Percentiles rank a stretch among this genome's conserved stretches.
Conservation (phyloP, 2,113 vertebrate genomes). For the Meleagris gallopavo region DNA sequence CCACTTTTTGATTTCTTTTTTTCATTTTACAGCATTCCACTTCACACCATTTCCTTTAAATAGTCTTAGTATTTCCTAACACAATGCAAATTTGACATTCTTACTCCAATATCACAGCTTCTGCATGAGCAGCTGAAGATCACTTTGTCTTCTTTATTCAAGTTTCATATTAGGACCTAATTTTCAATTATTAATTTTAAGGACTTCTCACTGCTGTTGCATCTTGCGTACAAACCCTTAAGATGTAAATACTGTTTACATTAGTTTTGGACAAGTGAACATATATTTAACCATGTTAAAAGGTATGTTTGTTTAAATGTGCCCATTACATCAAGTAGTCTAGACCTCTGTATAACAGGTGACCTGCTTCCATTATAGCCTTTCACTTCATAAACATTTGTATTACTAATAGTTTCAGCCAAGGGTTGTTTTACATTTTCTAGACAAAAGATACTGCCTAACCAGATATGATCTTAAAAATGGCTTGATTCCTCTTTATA, state of each 20-base stretch:
- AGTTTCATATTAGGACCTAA: background rate
- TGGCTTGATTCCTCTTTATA: background rate
- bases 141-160: background rate
- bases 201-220: background rate
- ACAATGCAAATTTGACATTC: background rate
- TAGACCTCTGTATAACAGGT: background rate
- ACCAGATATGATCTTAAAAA: background rate
- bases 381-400: background rate
- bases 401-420: background rate
- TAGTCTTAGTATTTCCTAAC: background rate
- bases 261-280: background rate
- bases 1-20: background rate
- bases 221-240: background rate
- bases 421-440: background rate
- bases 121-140: background rate
- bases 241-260: background rate
- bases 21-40: background rate
- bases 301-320: background rate
- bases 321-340: background rate
- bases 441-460: background rate
- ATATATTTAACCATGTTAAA: background rate
- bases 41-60: background rate
- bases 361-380: background rate
- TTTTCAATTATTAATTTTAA: background rate
- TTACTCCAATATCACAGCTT: background rate